A percentile compares a stretch with the other conserved stretches of the same genome.
These are phyloP conservation scores for Thunnus maccoyii DNA, from an alignment of 2,113 vertebrate genomes.

Conservation along the genomic window DNA sequence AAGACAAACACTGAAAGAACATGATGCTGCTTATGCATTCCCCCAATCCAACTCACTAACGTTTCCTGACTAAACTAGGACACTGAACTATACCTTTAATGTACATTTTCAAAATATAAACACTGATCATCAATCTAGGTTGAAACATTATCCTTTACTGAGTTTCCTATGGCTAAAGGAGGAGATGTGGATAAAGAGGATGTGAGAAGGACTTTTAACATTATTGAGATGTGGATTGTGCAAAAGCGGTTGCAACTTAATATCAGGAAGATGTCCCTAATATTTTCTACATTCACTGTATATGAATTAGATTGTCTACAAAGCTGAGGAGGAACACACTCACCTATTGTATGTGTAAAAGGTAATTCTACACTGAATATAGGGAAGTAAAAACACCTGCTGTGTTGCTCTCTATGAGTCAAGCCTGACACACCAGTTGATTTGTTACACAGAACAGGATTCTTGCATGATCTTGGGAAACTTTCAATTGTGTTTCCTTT, in stretches of 20 bases:
- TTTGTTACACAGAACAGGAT: too few relatives aligned
- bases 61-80: neutral
- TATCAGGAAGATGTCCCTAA: neutral
- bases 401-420: neutral
- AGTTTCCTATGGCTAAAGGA: neutral
- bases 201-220: neutral
- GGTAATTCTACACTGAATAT: neutral
- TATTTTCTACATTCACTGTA: neutral
- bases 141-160: neutral
- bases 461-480: neutral
- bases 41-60: neutral
- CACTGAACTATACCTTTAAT: neutral
- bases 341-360: neutral
- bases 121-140: neutral
- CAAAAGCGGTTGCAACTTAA: neutral
- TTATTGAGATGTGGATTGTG: neutral
- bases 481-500: neutral
- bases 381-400: neutral
- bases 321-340: neutral
- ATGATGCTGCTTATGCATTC: neutral
- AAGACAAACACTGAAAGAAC: neutral
- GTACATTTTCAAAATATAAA: neutral
- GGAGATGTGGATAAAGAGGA: too few relatives aligned
- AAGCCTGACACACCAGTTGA: too few relatives aligned
- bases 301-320: neutral